A percentile compares a stretch with the other conserved stretches of the same genome.
Conservation (phyloP, 2,888 invertebrate genomes). For the Polyommatus icarus region DNA sequence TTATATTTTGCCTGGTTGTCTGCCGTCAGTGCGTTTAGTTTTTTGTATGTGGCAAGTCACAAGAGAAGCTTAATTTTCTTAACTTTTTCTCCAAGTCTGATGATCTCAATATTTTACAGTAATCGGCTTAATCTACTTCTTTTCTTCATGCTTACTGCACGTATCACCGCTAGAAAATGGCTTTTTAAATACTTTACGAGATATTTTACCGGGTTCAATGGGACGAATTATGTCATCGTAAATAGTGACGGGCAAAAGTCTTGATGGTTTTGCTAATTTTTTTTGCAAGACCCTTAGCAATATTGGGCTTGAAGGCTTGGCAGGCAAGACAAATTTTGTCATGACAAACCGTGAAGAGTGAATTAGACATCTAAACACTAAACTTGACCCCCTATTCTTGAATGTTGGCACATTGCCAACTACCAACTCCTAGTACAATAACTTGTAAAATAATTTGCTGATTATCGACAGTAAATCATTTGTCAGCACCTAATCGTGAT, state of each 20-base stretch:
- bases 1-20: neutral
- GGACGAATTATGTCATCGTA: neutral
- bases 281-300: no score
- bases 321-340: no score
- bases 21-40: neutral
- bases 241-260: neutral
- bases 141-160: no score
- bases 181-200: no score
- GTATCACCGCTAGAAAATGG: no score
- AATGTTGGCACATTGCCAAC: conserved; percentile 4
- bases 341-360: neutral
- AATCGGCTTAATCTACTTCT: no score
- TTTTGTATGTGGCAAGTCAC: no score
- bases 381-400: conserved; percentile 15
- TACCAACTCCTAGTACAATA: neutral
- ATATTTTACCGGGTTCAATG: neutral
- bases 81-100: no score
- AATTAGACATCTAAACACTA: conserved; percentile 7
- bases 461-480: conserved; percentile 3
- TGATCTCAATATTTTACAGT: no score
- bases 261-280: no score
- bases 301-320: no score
- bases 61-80: no score
- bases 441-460: neutral
- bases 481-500: conserved; percentile 13